These are phyloP conservation scores for Limulus polyphemus DNA, from an alignment of 2,888 invertebrate species.

Conservation along the genomic window DNA sequence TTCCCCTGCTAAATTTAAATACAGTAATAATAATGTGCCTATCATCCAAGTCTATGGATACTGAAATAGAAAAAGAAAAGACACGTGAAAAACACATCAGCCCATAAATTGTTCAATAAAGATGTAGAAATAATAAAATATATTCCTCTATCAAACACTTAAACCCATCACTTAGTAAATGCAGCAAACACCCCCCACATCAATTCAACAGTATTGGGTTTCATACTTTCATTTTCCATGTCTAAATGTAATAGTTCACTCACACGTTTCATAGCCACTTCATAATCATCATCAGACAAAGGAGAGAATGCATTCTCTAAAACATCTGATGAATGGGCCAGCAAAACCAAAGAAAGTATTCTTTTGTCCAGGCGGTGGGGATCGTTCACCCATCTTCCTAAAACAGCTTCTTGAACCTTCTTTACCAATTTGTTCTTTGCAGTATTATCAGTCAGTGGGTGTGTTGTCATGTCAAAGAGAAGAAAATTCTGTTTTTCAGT, in stretches of 20 bases:
- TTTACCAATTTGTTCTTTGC: slow-evolving; percentile 93
- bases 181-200: slow-evolving; percentile 99
- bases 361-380: slow-evolving; percentile 94
- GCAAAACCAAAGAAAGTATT: slow-evolving; percentile 77
- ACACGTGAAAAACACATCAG: no score
- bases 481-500: slow-evolving; percentile 99
- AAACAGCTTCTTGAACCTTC: slow-evolving; percentile 95
- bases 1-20: no score
- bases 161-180: slow-evolving; percentile 93
- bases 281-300: slow-evolving; percentile 84
- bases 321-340: slow-evolving; percentile 97
- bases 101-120: no score
- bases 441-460: slow-evolving; percentile 89
- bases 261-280: slow-evolving; percentile 93
- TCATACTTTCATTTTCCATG: slow-evolving; percentile 88
- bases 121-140: no score
- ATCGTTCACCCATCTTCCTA: slow-evolving; percentile 93
- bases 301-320: slow-evolving; percentile 99
- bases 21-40: no score
- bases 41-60: no score
- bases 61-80: no score
- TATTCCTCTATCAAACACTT: no score
- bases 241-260: slow-evolving; percentile 90
- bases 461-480: slow-evolving; percentile 99
- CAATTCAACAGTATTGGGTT: slow-evolving; percentile 78